A percentile compares a stretch with the other conserved stretches of the same genome.
phyloP scores from a whole-genome alignment of 2,113 vertebrate genomes.

The Platysteira castanea region DNA sequence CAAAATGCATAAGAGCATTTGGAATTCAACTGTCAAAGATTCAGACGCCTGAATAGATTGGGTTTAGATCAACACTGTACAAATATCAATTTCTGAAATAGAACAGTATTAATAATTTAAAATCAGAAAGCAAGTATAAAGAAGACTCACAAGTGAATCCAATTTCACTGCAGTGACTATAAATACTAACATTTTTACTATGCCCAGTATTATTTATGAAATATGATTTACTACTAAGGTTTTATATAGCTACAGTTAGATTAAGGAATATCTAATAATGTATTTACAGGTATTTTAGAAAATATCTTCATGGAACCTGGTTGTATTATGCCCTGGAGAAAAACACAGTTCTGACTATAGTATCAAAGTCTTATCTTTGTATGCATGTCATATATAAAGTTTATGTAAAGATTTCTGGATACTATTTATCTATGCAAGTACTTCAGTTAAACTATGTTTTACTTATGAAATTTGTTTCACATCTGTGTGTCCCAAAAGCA shows the following conservation, averaged over 20 bases:
- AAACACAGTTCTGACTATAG: not conserved
- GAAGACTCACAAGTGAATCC: not conserved
- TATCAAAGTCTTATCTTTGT: not conserved
- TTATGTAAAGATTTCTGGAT: not conserved
- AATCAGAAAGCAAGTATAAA: not conserved
- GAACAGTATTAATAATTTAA: constrained; percentile 20
- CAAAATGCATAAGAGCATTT: not conserved
- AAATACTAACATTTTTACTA: constrained; percentile 4
- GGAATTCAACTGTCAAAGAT: not conserved
- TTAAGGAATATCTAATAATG: not conserved
- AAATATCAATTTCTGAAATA: not conserved
- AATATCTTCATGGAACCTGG: not conserved
- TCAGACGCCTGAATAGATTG: not conserved
- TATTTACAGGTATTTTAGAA: not conserved
- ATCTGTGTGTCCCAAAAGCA: not conserved
- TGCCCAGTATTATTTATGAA: not conserved
- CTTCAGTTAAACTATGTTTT: not conserved
- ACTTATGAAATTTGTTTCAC: not conserved
- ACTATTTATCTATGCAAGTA: not conserved
- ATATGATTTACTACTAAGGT: not conserved
- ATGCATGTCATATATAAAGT: not conserved
- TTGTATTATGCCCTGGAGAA: not conserved
- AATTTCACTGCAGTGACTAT: not conserved
- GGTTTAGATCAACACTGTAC: not conserved
- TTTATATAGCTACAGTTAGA: not conserved